A percentile compares a stretch with the other conserved stretches of the same genome.
These are phyloP conservation scores for Argopecten irradians DNA, from an alignment of 1,140 invertebrate species.

Conservation along the genomic window DNA sequence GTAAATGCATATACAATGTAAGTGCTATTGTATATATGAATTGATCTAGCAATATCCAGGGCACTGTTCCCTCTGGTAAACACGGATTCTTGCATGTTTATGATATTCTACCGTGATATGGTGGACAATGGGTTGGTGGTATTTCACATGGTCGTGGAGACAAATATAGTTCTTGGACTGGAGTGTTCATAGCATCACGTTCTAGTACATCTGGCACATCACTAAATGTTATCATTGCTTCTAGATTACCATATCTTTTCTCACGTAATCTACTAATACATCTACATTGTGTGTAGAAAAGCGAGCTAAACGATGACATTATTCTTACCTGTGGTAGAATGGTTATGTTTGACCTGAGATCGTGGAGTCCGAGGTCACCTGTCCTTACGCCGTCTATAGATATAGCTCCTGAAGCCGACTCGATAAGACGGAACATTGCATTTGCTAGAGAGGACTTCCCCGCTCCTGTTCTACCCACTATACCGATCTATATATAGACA, in stretches of 20 bases:
- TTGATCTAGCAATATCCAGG: too few relatives aligned
- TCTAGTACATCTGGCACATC: too few relatives aligned
- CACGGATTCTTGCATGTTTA: too few relatives aligned
- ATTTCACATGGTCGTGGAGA: too few relatives aligned
- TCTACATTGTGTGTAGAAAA: too few relatives aligned
- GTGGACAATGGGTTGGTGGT: too few relatives aligned
- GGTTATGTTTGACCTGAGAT: slow-evolving; percentile 74
- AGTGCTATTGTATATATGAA: too few relatives aligned
- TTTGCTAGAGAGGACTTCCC: slow-evolving; percentile 78
- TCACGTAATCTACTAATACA: not conserved
- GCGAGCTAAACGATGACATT: not conserved
- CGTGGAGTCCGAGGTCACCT: slow-evolving; percentile 71
- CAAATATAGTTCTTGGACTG: too few relatives aligned
- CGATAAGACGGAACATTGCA: slow-evolving; percentile 86
- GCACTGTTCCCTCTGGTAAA: too few relatives aligned
- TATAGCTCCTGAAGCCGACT: slow-evolving; percentile 78
- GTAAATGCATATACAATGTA: too few relatives aligned
- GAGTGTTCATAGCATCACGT: too few relatives aligned
- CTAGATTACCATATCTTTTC: not conserved
- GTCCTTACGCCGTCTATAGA: slow-evolving; percentile 51
- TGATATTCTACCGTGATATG: too few relatives aligned
- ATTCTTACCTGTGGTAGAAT: slow-evolving; percentile 78
- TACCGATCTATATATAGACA: slow-evolving; percentile 70
- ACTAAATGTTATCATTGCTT: not conserved
- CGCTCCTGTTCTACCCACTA: slow-evolving; percentile 79